A percentile compares a stretch with the other conserved stretches of the same genome.
phyloP scores from a whole-genome alignment of 2,888 invertebrate species.

The Craniophora ligustri region DNA sequence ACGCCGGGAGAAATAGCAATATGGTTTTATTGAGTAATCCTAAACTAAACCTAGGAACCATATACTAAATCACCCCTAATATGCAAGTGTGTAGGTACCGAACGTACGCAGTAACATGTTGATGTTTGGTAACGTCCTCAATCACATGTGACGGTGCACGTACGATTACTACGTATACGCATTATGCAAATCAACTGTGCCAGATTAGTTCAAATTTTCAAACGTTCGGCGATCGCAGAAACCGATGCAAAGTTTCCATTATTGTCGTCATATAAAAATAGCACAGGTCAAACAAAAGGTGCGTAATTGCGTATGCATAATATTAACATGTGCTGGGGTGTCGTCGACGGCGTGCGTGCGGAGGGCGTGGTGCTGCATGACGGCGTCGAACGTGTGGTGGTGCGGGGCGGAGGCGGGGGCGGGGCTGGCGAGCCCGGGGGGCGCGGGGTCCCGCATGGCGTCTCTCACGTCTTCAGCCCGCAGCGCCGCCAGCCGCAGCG shows the following conservation, averaged over 20 bases:
- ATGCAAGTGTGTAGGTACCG: constrained; percentile 54
- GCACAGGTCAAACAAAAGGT: constrained; percentile 57
- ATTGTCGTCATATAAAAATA: constrained; percentile 35
- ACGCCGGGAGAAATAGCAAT: constrained; percentile 62
- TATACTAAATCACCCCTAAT: constrained; percentile 62
- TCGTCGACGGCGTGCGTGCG: constrained; percentile 84
- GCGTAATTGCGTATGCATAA: constrained; percentile 54
- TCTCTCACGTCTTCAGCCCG: constrained; percentile 88
- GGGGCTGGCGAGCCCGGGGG: constrained; percentile 58
- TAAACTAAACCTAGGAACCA: constrained; percentile 66
- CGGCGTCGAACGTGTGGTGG: constrained; percentile 87
- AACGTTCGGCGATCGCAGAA: constrained; percentile 39
- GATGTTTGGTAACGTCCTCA: constrained; percentile 1
- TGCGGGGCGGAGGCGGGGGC: constrained; percentile 77
- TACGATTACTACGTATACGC: constrained; percentile 49
- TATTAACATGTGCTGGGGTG: constrained; percentile 64
- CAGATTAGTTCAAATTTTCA: constrained; percentile 56
- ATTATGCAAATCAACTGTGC: constrained; percentile 56
- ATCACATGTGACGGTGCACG: constrained; percentile 35
- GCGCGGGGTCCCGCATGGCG: constrained; percentile 70
- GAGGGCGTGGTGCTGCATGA: constrained; percentile 87
- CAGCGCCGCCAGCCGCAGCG: constrained; percentile 87
- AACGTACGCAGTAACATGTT: constrained; percentile 42
- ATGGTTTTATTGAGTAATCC: constrained; percentile 57
- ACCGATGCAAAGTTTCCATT: constrained; percentile 47